These are phyloP conservation scores for Orgyia antiqua DNA, from an alignment of 2,888 invertebrate genomes.

Conservation along the genomic window DNA sequence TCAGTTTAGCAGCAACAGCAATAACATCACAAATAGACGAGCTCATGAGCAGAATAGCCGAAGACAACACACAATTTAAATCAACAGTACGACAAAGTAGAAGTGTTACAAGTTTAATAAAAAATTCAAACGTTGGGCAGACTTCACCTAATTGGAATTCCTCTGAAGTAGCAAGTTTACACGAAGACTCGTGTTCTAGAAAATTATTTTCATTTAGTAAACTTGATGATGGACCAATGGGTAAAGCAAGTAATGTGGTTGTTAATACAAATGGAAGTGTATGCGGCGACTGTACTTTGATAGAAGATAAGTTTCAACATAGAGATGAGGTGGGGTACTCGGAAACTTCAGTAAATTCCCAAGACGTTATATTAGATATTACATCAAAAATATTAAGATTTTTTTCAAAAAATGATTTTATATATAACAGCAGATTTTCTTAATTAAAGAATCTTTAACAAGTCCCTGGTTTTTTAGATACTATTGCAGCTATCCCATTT, in stretches of 20 bases:
- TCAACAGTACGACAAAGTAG: constrained; percentile 2
- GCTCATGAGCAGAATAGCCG: constrained; percentile 32
- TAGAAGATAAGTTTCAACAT: too few species aligned
- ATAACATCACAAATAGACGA: constrained; percentile 38
- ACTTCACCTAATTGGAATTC: constrained; percentile 2
- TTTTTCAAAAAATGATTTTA: too few species aligned
- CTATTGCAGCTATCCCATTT: too few species aligned
- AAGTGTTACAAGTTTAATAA: constrained; percentile 28
- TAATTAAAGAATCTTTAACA: too few species aligned
- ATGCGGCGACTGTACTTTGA: too few species aligned
- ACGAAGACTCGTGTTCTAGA: not conserved
- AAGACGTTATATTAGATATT: too few species aligned
- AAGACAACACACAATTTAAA: not conserved
- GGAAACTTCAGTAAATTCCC: too few species aligned
- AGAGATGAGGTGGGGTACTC: too few species aligned
- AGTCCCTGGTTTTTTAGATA: too few species aligned
- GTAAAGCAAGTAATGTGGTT: constrained; percentile 18
- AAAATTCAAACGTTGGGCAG: not conserved
- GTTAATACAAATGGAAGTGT: too few species aligned
- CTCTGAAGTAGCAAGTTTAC: constrained; percentile 4
- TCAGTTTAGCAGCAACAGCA: constrained; percentile 29
- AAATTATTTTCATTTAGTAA: constrained; percentile 21
- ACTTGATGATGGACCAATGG: constrained; percentile 27
- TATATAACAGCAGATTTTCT: too few species aligned
- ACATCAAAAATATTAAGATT: too few species aligned